These are phyloP conservation scores for Stylophora pistillata DNA, from an alignment of 64 coral and sea anemone genomes.

Conservation along the genomic window DNA sequence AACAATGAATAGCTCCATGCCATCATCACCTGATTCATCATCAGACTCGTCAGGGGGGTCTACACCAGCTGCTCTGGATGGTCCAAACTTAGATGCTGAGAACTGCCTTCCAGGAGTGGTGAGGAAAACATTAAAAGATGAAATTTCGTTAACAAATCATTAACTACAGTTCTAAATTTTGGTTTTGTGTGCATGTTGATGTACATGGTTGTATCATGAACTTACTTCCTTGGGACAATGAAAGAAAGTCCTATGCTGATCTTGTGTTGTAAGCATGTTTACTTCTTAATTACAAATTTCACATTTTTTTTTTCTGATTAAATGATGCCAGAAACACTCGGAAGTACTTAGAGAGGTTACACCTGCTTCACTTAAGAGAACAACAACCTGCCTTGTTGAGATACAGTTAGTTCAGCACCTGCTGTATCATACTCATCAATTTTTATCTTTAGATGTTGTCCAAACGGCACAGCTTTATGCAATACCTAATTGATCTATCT, in stretches of 20 bases:
- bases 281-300: too few species aligned
- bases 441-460: slow-evolving; percentile 82
- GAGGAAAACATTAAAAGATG: slow-evolving; percentile 11
- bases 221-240: too few species aligned
- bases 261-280: too few species aligned
- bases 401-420: neutral
- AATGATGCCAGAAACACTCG: too few species aligned
- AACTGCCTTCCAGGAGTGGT: slow-evolving; percentile 97
- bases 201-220: too few species aligned
- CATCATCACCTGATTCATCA: slow-evolving; percentile 97
- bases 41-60: slow-evolving; percentile 94
- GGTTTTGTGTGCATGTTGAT: neutral
- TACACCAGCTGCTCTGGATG: slow-evolving; percentile 82
- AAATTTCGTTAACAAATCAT: too few species aligned
- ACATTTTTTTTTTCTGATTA: too few species aligned
- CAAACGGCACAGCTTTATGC: slow-evolving; percentile 82
- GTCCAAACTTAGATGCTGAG: slow-evolving; percentile 95
- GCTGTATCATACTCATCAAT: neutral
- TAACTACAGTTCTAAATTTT: neutral
- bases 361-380: too few species aligned
- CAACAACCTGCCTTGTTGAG: too few species aligned
- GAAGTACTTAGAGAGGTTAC: too few species aligned
- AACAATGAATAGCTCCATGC: slow-evolving; percentile 88
- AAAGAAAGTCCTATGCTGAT: too few species aligned
- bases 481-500: slow-evolving; percentile 80